Evolutionary conservation across 2,113 vertebrate species (phyloP), one percentile per base, ranked within the genome.

Genomic region (Amphiprion ocellaris): DNA sequence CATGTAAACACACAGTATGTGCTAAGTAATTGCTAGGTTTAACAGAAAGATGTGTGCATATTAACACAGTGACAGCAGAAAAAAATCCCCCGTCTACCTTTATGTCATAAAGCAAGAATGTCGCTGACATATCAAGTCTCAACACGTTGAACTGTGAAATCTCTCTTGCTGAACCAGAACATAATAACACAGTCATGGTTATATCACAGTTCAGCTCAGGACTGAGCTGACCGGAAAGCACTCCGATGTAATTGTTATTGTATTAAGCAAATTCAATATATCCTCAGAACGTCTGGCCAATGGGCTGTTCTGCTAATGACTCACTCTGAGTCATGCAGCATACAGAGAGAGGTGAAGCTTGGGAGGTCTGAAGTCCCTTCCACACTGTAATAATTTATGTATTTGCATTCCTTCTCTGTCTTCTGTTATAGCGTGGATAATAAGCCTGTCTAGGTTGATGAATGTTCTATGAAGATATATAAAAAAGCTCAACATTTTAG

Each of bases 281-380:
- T 81, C 66, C 68, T 62, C 28, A 50, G 58, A 79, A 26, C 74
- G 60, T 68, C 60, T 19, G 58, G 37, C 12, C 62, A n/a, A 37
- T 44, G 53, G 77, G 78, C 55, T 67, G 33, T 23, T 61, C 69
- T 69, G 68, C 56, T 24, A 24, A 59, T 82, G 83, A 86, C 67
- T 80, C 81, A 80, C 23, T 52, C 41, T 72, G 76, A 89, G 74
- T 90, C 75, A 81, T 60, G 56, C 64, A 41, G 64, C 64, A 50
- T 67, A 50, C 23, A 30, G 61, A 68, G 23, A 52, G 67, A 54
- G 39, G 58, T 58, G 58, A 79, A 33, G 53, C 75, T 87, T 59
- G 55, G 67, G 59, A 64, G 69, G 62, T 63, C 72, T 65, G 53
- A 61, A 69, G 17, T 49, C 61, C 47, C 39, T 0, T 30, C 33